These are phyloP conservation scores for Falco cherrug DNA, from an alignment of 2,797 vertebrate species.

Conservation along the genomic window DNA sequence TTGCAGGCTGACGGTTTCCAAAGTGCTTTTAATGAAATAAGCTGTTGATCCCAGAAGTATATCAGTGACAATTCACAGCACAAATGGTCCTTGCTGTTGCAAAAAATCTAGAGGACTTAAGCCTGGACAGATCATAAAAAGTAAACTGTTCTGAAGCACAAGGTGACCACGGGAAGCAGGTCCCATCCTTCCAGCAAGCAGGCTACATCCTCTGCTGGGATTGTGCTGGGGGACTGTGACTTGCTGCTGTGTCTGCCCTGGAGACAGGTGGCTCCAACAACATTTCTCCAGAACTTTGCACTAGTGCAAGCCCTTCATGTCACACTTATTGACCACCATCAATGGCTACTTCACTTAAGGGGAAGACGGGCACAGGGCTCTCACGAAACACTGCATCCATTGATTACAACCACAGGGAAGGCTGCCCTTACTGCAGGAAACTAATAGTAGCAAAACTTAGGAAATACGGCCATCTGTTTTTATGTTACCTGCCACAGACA, in stretches of 20 bases:
- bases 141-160: not conserved
- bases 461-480: fast-evolving
- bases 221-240: not conserved
- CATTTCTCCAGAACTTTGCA: not conserved
- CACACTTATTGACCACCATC: not conserved
- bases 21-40: conserved; percentile 37
- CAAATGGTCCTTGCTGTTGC: not conserved
- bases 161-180: not conserved
- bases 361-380: not conserved
- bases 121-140: not conserved
- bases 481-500: not conserved
- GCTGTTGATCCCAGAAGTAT: not conserved
- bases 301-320: not conserved
- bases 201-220: not conserved
- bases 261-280: not conserved
- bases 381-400: not conserved
- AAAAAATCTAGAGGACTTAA: not conserved
- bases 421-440: not conserved
- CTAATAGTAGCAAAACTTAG: not conserved
- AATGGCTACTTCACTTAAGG: not conserved
- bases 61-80: not conserved
- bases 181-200: not conserved
- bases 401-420: fast-evolving
- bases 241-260: not conserved
- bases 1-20: not conserved